These are phyloP conservation scores for Sarcophaga subvicina DNA, from an alignment of 2,888 invertebrate species.

Conservation along the genomic window DNA sequence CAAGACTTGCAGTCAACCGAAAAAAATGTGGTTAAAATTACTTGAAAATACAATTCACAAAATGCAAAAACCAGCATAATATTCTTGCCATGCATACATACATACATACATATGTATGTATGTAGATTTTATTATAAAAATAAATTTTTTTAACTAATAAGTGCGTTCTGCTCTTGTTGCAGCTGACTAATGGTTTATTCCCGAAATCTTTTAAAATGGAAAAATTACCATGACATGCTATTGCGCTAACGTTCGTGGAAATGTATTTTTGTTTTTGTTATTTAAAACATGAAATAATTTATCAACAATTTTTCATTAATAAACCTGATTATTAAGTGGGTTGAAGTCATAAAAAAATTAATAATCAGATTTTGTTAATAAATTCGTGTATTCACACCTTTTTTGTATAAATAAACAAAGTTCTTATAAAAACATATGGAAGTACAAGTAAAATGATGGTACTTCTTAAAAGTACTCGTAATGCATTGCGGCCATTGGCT, in stretches of 20 bases:
- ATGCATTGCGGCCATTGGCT: too few species aligned
- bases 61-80: constrained; percentile 1
- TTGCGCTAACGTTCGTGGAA: neutral
- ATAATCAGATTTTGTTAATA: constrained; percentile 13
- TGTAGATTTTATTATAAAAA: neutral
- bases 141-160: neutral
- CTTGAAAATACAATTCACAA: neutral
- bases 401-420: constrained; percentile 37
- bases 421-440: neutral
- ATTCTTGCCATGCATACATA: neutral
- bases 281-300: constrained; percentile 33
- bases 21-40: neutral
- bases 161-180: neutral
- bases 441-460: too few species aligned
- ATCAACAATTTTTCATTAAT: constrained; percentile 45
- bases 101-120: neutral
- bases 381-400: constrained; percentile 32
- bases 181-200: constrained; percentile 64
- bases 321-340: constrained; percentile 46
- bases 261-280: neutral
- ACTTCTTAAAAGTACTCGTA: too few species aligned
- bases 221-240: neutral
- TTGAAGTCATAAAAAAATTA: constrained; percentile 31
- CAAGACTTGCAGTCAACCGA: constrained; percentile 44
- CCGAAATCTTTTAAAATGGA: constrained; percentile 36